Evolutionary conservation across 2,888 invertebrate genomes (phyloP), one percentile per base, ranked within the genome.

Genomic region (Synergus gifuensis): DNA sequence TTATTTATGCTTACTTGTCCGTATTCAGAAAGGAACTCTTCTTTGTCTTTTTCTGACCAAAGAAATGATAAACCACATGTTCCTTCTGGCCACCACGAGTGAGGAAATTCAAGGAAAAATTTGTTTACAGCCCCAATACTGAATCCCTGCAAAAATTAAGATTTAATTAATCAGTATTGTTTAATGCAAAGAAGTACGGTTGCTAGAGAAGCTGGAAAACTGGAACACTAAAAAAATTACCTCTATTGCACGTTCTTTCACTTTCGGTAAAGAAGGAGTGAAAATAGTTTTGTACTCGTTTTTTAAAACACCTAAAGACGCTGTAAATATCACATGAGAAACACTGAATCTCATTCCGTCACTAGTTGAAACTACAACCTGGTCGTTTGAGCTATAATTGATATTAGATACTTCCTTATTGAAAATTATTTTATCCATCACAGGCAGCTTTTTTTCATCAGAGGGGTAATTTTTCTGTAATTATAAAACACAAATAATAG

Each of bases 301-400:
- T 88, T 96, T 96, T 77, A 96, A 90, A 76, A 95, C 95, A 2
- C 95, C 96, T 7, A 96, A 89, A 3, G 96, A 94, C 0, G 94
- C 92, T 0, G 96, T 96, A 16, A 95, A 93, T 81, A 96, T 94
- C 5, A 95, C 94, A 87, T 95, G 95, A 83, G 94, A 94, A 8
- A 95, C 94, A 0, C 90, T 89, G 82, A 93, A 95, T 60, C 93
- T 83, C 63, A 93, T 93, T 0, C 94, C 94, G 85, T 95, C 94
- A 76, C 89, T 93, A 81, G 95, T 95, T 58, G 89, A 93, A 0
- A 95, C 93, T 63, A 93, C 92, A 0, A 95, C 93, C 12, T 93
- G 86, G 0, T 93, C 92, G 76, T 91, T 91, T 44, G 86, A 90
- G 67, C 91, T 91, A 92, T 94, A 94, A 85, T 93, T 92, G 76